A percentile compares a stretch with the other conserved stretches of the same genome.
Evolutionary conservation across 2,888 invertebrate genomes (phyloP).

Genomic region (Cantharis flavilabris): DNA sequence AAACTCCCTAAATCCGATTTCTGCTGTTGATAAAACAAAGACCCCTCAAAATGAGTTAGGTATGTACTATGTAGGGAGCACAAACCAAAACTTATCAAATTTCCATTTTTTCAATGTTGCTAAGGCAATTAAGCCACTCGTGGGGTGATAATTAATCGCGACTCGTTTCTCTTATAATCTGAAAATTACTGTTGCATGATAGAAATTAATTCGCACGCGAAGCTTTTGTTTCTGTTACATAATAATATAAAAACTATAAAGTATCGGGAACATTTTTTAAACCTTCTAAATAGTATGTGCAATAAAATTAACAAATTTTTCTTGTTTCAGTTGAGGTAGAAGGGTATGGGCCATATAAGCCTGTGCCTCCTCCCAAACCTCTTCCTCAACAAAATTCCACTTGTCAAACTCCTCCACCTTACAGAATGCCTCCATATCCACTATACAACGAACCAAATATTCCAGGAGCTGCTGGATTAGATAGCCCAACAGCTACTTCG

Average conservation of each 20-base stretch:
- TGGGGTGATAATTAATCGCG: slow-evolving; percentile 6
- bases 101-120: neutral
- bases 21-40: slow-evolving; percentile 31
- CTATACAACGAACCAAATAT: slow-evolving; percentile 64
- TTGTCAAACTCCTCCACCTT: slow-evolving; percentile 59
- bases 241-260: neutral
- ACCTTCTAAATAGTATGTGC: neutral
- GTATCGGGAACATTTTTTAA: neutral
- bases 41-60: neutral
- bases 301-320: slow-evolving; percentile 11
- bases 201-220: neutral
- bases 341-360: slow-evolving; percentile 63
- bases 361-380: slow-evolving; percentile 65
- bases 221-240: neutral
- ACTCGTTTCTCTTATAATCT: neutral
- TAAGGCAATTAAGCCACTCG: neutral
- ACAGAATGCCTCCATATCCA: slow-evolving; percentile 72
- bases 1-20: slow-evolving; percentile 37
- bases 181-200: neutral
- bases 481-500: slow-evolving; percentile 54
- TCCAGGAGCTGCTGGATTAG: slow-evolving; percentile 57
- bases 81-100: too few species aligned
- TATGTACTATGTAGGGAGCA: neutral
- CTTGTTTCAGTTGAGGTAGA: slow-evolving; percentile 59
- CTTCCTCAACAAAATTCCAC: slow-evolving; percentile 52